phyloP scores from a whole-genome alignment of 2,113 vertebrate species.

The Channa argus region DNA sequence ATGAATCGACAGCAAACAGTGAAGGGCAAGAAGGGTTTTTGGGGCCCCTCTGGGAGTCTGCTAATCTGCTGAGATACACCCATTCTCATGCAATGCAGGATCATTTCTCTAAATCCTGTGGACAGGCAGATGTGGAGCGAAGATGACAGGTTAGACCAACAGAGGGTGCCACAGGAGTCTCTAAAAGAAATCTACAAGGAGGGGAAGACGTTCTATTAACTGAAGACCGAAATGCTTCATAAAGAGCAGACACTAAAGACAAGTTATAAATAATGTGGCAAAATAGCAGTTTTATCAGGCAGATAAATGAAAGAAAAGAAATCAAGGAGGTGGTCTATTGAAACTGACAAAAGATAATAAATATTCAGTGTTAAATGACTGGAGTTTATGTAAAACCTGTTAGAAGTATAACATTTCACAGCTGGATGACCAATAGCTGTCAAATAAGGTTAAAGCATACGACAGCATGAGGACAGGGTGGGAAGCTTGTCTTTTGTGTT shows the following conservation, averaged over 20 bases:
- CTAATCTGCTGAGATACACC: conserved; percentile 58
- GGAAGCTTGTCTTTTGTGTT: conserved; percentile 46
- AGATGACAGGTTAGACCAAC: conserved; percentile 60
- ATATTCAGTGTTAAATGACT: conserved; percentile 46
- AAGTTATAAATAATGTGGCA: conserved; percentile 16
- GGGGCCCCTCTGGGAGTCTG: conserved; percentile 30
- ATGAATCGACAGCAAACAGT: conserved; percentile 46
- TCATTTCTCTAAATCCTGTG: conserved; percentile 45
- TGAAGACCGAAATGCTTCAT: conserved; percentile 23
- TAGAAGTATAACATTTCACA: conserved; percentile 67
- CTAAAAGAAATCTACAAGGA: conserved; percentile 45
- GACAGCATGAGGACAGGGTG: conserved; percentile 50
- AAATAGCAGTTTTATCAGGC: conserved; percentile 31
- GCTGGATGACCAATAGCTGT: conserved; percentile 71
- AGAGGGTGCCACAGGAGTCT: conserved; percentile 66
- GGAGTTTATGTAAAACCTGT: conserved; percentile 59
- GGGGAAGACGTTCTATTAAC: conserved; percentile 25
- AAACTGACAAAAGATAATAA: conserved; percentile 30
- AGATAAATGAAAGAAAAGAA: conserved; percentile 20
- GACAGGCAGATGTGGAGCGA: conserved; percentile 56
- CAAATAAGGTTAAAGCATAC: conserved; percentile 41
- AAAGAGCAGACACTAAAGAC: conserved; percentile 39
- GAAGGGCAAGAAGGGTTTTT: conserved; percentile 22
- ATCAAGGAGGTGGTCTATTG: not conserved
- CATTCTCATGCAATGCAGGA: conserved; percentile 55